Evolutionary conservation across 2,888 invertebrate species (phyloP).

Genomic region (Dioctria linearis): DNA sequence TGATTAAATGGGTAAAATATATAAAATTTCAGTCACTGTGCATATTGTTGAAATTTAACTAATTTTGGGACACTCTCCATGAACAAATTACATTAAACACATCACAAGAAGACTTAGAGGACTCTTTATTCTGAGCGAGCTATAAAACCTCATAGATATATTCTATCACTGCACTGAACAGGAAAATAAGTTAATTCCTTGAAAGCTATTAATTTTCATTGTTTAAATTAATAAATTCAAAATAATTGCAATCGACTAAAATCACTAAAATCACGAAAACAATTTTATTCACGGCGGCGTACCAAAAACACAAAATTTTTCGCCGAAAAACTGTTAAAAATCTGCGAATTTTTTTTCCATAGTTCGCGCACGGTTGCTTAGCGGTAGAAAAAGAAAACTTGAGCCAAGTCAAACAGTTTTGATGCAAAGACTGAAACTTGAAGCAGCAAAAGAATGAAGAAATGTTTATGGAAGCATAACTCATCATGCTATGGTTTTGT

Average conservation of each 20-base stretch:
- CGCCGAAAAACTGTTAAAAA: neutral
- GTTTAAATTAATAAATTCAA: too few species aligned
- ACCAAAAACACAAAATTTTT: neutral
- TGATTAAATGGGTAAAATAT: too few species aligned
- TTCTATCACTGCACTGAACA: too few species aligned
- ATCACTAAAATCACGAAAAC: neutral
- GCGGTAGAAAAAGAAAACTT: constrained; percentile 54
- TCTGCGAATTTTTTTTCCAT: constrained; percentile 7
- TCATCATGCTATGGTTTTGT: constrained; percentile 35
- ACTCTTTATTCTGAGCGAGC: too few species aligned
- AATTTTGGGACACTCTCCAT: too few species aligned
- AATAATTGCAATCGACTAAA: neutral
- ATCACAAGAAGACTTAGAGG: too few species aligned
- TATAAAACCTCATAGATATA: too few species aligned
- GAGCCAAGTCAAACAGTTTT: constrained; percentile 54
- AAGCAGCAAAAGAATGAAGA: constrained; percentile 53
- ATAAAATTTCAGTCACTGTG: too few species aligned
- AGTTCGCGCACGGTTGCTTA: constrained; percentile 27
- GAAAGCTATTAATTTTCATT: too few species aligned
- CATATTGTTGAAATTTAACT: too few species aligned
- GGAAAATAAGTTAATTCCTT: too few species aligned
- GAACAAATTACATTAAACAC: too few species aligned
- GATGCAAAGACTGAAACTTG: constrained; percentile 55
- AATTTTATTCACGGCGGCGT: neutral
- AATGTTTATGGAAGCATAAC: constrained; percentile 60